Evolutionary conservation across 2,797 vertebrate genomes (phyloP).

Genomic region (Diglossa cyanea): DNA sequence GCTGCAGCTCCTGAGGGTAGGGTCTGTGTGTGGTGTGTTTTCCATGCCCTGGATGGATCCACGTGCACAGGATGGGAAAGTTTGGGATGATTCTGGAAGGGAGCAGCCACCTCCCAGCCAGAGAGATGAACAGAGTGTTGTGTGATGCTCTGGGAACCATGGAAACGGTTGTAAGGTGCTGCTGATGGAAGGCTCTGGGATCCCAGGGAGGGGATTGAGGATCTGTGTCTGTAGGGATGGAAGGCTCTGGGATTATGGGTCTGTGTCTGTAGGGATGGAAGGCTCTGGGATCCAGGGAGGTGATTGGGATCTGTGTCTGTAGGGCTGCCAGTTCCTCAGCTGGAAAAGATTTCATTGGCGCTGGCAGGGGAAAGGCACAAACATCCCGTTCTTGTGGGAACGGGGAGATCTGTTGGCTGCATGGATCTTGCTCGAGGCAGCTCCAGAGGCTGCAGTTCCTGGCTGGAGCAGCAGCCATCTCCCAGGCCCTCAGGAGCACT

Average conservation of each 20-base stretch:
- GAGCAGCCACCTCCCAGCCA: not conserved
- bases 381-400: not conserved
- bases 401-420: not conserved
- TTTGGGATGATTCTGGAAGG: not conserved
- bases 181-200: not conserved
- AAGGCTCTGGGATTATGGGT: not conserved
- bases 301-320: not conserved
- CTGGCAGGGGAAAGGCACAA: not conserved
- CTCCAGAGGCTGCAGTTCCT: not conserved
- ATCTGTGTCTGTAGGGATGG: rapidly evolving
- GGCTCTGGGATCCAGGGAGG: not conserved
- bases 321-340: rapidly evolving
- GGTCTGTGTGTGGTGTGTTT: rapidly evolving
- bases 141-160: constrained; percentile 1
- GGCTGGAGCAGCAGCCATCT: not conserved
- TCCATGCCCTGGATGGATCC: not conserved
- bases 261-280: not conserved
- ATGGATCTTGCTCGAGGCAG: not conserved
- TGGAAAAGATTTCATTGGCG: not conserved
- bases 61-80: not conserved
- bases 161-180: not conserved
- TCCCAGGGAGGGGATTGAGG: not conserved
- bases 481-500: not conserved
- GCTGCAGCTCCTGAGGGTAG: not conserved
- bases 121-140: rapidly evolving